Percentiles rank a stretch among this genome's conserved stretches.
phyloP scores from a whole-genome alignment of 2,797 vertebrate species.

The Hemibagrus guttatus region DNA sequence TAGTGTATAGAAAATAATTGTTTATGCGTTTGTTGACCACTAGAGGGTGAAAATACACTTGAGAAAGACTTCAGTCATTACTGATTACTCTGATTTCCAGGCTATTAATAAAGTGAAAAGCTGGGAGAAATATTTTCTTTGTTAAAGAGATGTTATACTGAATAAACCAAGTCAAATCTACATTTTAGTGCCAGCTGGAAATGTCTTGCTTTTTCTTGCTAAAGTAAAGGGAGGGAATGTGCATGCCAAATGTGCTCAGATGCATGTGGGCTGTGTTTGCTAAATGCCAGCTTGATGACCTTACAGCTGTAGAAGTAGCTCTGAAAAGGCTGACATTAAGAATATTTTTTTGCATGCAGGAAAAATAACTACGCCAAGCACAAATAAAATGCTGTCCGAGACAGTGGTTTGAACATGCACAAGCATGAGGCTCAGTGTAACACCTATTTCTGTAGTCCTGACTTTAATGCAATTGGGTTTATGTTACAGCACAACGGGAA shows the following conservation, averaged over 20 bases:
- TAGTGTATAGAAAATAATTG: background rate
- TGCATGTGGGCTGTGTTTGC: background rate
- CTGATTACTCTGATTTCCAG: background rate
- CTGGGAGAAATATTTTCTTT: background rate
- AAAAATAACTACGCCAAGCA: background rate
- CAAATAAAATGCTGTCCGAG: background rate
- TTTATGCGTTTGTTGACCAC: constrained; percentile 14
- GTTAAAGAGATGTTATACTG: background rate
- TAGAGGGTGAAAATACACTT: constrained; percentile 6
- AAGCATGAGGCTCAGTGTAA: background rate
- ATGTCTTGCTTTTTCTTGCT: background rate
- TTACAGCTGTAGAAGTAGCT: background rate
- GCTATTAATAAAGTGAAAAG: background rate
- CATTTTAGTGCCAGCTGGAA: background rate
- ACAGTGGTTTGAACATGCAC: background rate
- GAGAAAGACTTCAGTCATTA: too few relatives aligned
- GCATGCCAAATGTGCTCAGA: background rate
- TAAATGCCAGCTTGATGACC: constrained; percentile 13
- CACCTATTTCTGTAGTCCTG: background rate
- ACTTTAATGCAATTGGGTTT: background rate
- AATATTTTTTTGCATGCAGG: background rate
- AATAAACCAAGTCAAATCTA: background rate
- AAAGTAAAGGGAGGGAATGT: background rate
- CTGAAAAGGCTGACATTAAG: background rate
- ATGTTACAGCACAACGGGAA: background rate